Evolutionary conservation across 2,888 invertebrate genomes (phyloP).

Genomic region (Xestia xanthographa): DNA sequence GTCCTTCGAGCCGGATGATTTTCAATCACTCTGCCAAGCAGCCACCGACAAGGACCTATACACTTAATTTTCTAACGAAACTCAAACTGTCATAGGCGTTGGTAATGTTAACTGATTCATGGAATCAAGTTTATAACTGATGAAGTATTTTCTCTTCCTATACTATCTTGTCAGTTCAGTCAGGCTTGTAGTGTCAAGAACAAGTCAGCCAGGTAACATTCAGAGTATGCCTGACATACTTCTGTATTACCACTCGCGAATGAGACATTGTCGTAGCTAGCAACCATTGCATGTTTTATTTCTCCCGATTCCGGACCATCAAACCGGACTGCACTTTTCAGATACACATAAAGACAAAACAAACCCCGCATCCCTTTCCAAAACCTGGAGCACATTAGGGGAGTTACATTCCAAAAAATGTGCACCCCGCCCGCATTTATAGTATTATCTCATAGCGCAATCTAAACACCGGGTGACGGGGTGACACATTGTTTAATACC

Average conservation of each 20-base stretch:
- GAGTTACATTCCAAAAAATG: neutral
- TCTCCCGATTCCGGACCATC: neutral
- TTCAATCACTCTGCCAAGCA: neutral
- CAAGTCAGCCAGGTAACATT: neutral
- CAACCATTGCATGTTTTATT: neutral
- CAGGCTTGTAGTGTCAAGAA: neutral
- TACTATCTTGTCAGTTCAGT: neutral
- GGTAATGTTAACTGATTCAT: neutral
- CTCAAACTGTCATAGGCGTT: neutral
- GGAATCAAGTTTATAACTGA: neutral
- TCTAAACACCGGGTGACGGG: constrained; percentile 46
- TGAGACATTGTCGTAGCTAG: neutral
- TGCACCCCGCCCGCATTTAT: constrained; percentile 25
- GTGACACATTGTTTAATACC: constrained; percentile 62
- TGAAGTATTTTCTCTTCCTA: neutral
- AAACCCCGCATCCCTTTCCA: neutral
- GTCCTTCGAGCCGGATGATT: constrained; percentile 5
- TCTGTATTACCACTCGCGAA: neutral
- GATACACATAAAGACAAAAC: neutral
- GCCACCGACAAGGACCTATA: neutral
- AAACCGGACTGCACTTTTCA: neutral
- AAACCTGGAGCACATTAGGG: constrained; percentile 13
- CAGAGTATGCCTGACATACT: neutral
- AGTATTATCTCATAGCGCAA: constrained; percentile 30
- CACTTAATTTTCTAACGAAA: neutral